Conservation (phyloP, 1,140 invertebrate genomes). For the Leguminivora glycinivorella region DNA sequence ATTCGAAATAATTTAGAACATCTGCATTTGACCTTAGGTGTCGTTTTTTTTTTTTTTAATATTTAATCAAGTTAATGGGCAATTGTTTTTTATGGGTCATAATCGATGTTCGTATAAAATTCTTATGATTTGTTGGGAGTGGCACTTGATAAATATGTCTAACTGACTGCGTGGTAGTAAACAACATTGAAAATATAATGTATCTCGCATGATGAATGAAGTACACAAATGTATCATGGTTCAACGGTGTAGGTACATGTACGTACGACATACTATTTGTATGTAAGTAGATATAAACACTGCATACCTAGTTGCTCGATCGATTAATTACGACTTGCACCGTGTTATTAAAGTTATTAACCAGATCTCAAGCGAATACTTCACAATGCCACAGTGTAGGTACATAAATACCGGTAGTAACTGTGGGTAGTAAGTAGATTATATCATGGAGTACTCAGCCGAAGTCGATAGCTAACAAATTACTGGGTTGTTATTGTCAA, state of each 20-base stretch:
- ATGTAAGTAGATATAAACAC: neutral
- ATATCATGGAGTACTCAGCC: neutral
- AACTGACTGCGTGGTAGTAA: neutral
- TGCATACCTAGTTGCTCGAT: slow-evolving; percentile 5
- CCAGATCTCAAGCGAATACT: slow-evolving; percentile 14
- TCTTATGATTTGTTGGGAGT: neutral
- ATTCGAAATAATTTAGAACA: no score
- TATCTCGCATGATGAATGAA: neutral
- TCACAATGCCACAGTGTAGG: neutral
- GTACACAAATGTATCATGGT: neutral
- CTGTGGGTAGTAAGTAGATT: no score
- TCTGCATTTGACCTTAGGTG: no score
- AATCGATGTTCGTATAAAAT: neutral
- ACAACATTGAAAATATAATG: slow-evolving; percentile 2
- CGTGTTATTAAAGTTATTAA: slow-evolving; percentile 24
- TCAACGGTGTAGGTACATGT: no score
- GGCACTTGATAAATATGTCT: slow-evolving; percentile 3
- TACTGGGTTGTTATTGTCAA: neutral
- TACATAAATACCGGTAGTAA: neutral
- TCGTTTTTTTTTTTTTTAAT: neutral
- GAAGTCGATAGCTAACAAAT: neutral
- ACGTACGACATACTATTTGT: neutral
- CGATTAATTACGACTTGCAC: slow-evolving; percentile 21
- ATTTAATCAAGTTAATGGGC: neutral
- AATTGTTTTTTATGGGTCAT: neutral